These are phyloP conservation scores for Grammomys dolichurus DNA, from an alignment of 2,113 vertebrate species.

Conservation along the genomic window DNA sequence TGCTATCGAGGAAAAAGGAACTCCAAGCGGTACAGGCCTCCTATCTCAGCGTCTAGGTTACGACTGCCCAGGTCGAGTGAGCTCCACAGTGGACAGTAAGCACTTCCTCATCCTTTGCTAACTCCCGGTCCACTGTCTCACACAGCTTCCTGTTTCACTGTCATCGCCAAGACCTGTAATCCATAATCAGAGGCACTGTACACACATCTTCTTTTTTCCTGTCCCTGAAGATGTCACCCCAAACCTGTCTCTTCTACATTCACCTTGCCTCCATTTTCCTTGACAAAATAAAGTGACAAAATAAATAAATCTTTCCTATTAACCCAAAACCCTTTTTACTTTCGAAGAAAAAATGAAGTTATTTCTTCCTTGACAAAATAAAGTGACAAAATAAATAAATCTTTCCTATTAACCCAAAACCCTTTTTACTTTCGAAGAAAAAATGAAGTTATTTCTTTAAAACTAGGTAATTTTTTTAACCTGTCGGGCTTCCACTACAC, in stretches of 20 bases:
- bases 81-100: background rate
- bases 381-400: background rate
- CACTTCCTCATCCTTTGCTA: background rate
- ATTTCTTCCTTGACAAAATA: constrained; percentile 22
- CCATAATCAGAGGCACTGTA: background rate
- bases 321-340: constrained; percentile 23
- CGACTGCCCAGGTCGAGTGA: background rate
- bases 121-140: background rate
- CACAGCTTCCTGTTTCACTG: background rate
- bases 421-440: constrained; percentile 24
- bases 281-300: background rate
- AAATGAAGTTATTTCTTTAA: constrained; percentile 20
- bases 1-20: background rate
- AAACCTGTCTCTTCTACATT: background rate
- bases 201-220: background rate
- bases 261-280: background rate
- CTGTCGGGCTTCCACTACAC: background rate
- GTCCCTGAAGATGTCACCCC: background rate
- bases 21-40: background rate
- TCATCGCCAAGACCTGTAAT: background rate
- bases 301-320: constrained; percentile 22
- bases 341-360: background rate
- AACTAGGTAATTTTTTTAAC: background rate
- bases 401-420: constrained; percentile 32
- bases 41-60: background rate